Evolutionary conservation across 2,888 invertebrate genomes (phyloP).

Genomic region (Drosophila mimica): DNA sequence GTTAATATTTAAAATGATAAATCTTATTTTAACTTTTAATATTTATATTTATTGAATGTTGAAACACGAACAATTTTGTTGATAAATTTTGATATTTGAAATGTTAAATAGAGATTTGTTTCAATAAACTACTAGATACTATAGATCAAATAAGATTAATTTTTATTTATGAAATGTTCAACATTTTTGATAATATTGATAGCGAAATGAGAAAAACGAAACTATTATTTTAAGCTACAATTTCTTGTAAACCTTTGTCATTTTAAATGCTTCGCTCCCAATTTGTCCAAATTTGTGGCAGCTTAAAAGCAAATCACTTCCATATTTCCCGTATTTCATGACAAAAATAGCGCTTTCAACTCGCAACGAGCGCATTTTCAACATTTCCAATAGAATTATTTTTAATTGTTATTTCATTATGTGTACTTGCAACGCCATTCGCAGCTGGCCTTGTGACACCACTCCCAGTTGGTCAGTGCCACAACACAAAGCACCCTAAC

Average conservation of each 20-base stretch:
- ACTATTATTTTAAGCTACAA: accelerated
- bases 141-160: background rate
- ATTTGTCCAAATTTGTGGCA: background rate
- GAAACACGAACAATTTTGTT: too few species aligned
- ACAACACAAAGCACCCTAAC: background rate
- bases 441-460: background rate
- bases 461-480: background rate
- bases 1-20: background rate
- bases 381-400: background rate
- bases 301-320: too few species aligned
- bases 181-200: background rate
- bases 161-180: background rate
- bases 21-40: background rate
- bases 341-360: too few species aligned
- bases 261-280: background rate
- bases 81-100: too few species aligned
- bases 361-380: too few species aligned
- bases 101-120: background rate
- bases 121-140: background rate
- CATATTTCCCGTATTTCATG: background rate
- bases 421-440: background rate
- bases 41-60: background rate
- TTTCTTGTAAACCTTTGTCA: background rate
- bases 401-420: background rate
- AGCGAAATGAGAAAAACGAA: background rate